Base-by-base conservation (phyloP, 2,888 invertebrate species). In the Lordiphosa andalusiaca region DNA sequence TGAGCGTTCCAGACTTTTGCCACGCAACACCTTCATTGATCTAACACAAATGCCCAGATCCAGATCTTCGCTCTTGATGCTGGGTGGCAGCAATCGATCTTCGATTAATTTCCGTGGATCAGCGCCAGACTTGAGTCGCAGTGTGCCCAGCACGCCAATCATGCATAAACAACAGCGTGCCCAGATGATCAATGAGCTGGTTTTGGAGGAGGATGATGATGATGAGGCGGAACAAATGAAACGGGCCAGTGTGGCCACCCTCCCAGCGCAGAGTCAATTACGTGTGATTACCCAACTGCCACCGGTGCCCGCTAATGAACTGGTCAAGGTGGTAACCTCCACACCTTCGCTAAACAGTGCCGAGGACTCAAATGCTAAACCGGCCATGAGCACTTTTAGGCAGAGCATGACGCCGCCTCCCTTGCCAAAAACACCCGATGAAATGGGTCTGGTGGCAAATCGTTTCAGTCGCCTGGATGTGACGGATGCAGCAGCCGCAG, bases 11-110 rank as follows among this genome's bases (percentile, higher is more conserved):
- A 86, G 88, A 1, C 54, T 86, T 2, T 53, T 89, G 66, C 77
- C 86, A 4, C 85, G 87, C 44, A 87, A 89, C 50, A 86, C 86
- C 7, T 91, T 92, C 72, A 90, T 92, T 6, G 92, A 91, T 7
- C 90, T 91, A 4, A 68, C 69, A 44, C 77, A 73, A 46, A 75
- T 93, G 40, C 91, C 92, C 0, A 86, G 92, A 0, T 92, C 92
- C 0, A 89, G 92, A 12, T 92, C 92, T 0, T 84, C 78, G 0
- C 91, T 92, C 30, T 85, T 92, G 0, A 90, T 91, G 59, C 66
- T 90, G 36, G 71, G 70, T 37, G 41, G 67, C 12, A 49, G 73
- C 90, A 0, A 84, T 54, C 47, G 55, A 19, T 38, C 44, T 6
- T 16, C 53, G 9, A 25, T 75, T 10, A 86, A 86, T 67, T 88